Base-by-base conservation (phyloP, 2,888 invertebrate genomes). In the Heliconius ismenius region DNA sequence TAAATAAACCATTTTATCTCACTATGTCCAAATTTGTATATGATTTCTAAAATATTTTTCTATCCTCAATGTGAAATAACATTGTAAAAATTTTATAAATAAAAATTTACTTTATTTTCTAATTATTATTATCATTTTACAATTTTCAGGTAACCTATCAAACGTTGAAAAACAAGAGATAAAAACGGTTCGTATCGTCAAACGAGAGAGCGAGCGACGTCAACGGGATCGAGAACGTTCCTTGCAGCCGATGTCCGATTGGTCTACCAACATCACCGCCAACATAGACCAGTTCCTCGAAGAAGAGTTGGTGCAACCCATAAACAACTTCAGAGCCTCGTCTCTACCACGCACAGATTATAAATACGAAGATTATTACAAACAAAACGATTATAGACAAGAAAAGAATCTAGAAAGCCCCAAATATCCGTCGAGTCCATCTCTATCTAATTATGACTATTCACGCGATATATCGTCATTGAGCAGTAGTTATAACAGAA, bases 151-250 rank as follows among this genome's bases (percentile, higher is more conserved):
- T 78, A 96, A 96, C 84, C 94, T 97, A 73, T 96, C 93, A 36
- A 96, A 95, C 85, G 96, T 97, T 76, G 98, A 98, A 86, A 98
- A 98, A 83, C 96, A 97, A 88, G 98, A 98, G 91, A 97, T 98
- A 78, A 98, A 98, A 95, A 98, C 98, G 0, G 98, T 98, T 26
- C 95, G 98, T 78, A 98, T 98, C 84, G 98, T 98, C 0, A 98
- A 98, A 91, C 95, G 98, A 21, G 98, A 98, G 88, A 97, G 98
- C 32, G 98, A 98, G 88, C 95, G 98, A 74, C 95, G 98, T 0
- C 97, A 97, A 86, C 94, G 97, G 70, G 97, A 97, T 84, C 94
- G 97, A 69, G 97, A 97, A 84, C 96, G 97, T 69, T 94, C 94
- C 0, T 84, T 94, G 1, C 94, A 94, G 79, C 94, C 94, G 0